Percentiles rank a stretch among this genome's conserved stretches.
Evolutionary conservation across 2,113 vertebrate species (phyloP).

Genomic region (Syrmaticus mikado): DNA sequence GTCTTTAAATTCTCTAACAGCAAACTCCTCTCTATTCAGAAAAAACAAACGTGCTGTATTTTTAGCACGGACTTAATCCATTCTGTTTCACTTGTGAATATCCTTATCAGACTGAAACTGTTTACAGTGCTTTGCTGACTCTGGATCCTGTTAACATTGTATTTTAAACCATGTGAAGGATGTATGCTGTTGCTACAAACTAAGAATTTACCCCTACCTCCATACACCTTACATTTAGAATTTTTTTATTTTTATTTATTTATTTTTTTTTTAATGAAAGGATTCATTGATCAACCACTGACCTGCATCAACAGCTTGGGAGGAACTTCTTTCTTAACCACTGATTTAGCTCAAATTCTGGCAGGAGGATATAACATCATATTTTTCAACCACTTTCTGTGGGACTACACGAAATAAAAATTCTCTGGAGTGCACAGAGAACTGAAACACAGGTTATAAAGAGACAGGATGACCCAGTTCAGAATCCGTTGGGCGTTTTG

Average conservation of each 20-base stretch:
- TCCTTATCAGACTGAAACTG: neutral
- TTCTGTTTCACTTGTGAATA: neutral
- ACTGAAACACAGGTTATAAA: neutral
- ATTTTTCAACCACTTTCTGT: neutral
- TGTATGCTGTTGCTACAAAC: neutral
- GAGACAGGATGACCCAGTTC: neutral
- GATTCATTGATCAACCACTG: conserved; percentile 8
- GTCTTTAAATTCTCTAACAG: neutral
- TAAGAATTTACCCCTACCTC: neutral
- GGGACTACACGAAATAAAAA: neutral
- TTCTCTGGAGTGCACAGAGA: neutral
- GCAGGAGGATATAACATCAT: neutral
- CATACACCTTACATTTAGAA: neutral
- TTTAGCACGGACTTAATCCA: neutral
- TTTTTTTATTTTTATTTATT: neutral
- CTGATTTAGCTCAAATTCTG: neutral
- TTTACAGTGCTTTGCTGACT: neutral
- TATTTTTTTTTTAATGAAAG: neutral
- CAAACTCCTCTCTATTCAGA: neutral
- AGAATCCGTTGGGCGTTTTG: neutral
- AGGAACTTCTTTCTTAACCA: neutral
- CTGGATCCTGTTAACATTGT: neutral
- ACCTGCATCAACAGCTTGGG: neutral
- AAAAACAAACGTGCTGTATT: neutral
- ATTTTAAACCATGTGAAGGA: neutral